Evolutionary conservation across 2,888 invertebrate species (phyloP).

Genomic region (Neoascia interrupta): DNA sequence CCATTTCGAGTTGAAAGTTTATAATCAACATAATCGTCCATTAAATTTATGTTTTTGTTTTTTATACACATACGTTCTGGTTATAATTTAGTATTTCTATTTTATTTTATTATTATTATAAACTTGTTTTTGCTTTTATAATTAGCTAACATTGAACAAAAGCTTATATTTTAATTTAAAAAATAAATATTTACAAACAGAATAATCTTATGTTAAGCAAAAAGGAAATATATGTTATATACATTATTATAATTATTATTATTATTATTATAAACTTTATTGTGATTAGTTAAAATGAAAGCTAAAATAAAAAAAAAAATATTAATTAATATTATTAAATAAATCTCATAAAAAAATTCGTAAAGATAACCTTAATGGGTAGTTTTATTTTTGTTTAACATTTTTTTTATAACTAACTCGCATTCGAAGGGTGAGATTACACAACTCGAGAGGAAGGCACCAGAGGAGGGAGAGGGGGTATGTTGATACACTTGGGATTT

Average conservation of each 20-base stretch:
- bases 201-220: slow-evolving; percentile 54
- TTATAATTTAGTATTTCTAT: not conserved
- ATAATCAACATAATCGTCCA: slow-evolving; percentile 27
- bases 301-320: slow-evolving; percentile 24
- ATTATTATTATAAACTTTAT: slow-evolving; percentile 62
- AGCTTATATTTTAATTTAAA: no score
- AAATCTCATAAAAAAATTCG: slow-evolving; percentile 66
- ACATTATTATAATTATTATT: no score
- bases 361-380: slow-evolving; percentile 17
- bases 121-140: not conserved
- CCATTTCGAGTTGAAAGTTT: slow-evolving; percentile 25
- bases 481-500: no score
- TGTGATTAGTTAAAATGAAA: slow-evolving; percentile 62
- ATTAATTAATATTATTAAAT: slow-evolving; percentile 58
- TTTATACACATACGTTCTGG: not conserved
- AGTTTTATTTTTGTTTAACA: not conserved
- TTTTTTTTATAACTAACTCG: no score
- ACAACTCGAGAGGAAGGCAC: no score
- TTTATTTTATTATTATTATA: slow-evolving; percentile 6
- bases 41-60: not conserved
- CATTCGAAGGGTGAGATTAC: no score
- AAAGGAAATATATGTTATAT: slow-evolving; percentile 43
- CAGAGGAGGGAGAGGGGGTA: no score
- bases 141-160: slow-evolving; percentile 21
- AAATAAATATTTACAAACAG: slow-evolving; percentile 38